These are phyloP conservation scores for Stenodema calcarata DNA, from an alignment of 2,888 invertebrate species.

Conservation along the genomic window DNA sequence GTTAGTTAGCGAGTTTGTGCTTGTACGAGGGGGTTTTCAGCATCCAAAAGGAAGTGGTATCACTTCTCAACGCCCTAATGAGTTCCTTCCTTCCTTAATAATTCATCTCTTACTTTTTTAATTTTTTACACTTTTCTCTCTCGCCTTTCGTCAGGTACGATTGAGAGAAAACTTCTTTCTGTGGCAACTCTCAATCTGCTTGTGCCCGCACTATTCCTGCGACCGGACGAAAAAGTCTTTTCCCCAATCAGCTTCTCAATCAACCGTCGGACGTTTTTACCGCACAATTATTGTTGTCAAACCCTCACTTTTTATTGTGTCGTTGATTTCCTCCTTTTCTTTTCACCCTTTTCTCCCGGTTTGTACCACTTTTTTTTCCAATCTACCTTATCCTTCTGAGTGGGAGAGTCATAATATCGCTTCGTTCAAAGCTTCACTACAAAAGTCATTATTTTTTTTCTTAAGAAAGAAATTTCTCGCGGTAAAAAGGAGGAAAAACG, in stretches of 20 bases:
- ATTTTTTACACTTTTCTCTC: not conserved
- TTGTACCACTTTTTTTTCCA: not conserved
- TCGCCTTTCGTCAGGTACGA: not conserved
- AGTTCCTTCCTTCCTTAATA: constrained; percentile 21
- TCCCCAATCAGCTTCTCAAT: not conserved
- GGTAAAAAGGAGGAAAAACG: not conserved
- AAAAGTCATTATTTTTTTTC: not conserved
- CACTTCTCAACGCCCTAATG: constrained; percentile 14
- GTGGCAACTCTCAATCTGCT: not conserved
- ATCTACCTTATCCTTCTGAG: not conserved
- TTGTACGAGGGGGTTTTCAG: not conserved
- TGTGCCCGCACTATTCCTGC: not conserved
- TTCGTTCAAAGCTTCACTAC: not conserved
- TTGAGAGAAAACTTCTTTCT: not conserved
- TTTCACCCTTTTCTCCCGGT: not conserved
- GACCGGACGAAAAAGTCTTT: not conserved
- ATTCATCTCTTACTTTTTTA: constrained; percentile 11
- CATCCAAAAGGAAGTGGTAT: constrained; percentile 8
- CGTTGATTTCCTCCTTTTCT: not conserved
- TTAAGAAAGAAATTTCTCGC: too few species aligned
- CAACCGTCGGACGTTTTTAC: not conserved
- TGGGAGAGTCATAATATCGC: not conserved
- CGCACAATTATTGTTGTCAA: not conserved
- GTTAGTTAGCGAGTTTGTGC: constrained; percentile 25
- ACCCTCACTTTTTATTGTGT: not conserved